phyloP scores from a whole-genome alignment of 2,797 vertebrate species.

The Telmatherina bonti region DNA sequence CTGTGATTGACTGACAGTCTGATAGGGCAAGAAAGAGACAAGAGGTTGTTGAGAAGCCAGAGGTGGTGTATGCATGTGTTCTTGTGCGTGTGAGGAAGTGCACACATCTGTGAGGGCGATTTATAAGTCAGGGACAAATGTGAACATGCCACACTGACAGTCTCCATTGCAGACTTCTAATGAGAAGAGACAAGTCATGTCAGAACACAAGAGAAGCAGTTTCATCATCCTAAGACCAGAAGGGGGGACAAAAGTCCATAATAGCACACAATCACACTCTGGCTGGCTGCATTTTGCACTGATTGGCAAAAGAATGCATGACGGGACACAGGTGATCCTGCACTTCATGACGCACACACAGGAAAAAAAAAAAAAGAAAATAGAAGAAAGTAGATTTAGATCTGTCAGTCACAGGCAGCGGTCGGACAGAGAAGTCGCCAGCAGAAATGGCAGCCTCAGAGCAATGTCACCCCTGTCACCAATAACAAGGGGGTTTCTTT shows the following conservation, averaged over 20 bases:
- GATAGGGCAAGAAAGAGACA: conserved; percentile 30
- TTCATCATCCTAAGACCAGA: conserved; percentile 66
- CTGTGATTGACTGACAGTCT: conserved; percentile 53
- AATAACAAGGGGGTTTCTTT: conserved; percentile 40
- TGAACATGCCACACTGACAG: conserved; percentile 59
- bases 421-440: conserved; percentile 24
- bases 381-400: conserved; percentile 17
- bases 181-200: conserved; percentile 73
- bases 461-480: conserved; percentile 69
- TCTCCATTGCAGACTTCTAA: conserved; percentile 73
- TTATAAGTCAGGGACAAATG: conserved; percentile 71
- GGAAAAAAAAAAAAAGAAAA: background rate
- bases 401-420: conserved; percentile 43
- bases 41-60: conserved; percentile 50
- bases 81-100: background rate
- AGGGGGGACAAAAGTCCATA: conserved; percentile 28
- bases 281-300: conserved; percentile 7
- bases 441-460: conserved; percentile 46
- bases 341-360: conserved; percentile 3
- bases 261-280: conserved; percentile 27
- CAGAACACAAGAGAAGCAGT: conserved; percentile 65
- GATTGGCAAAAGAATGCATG: conserved; percentile 20
- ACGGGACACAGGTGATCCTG: conserved; percentile 22
- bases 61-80: conserved; percentile 33
- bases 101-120: conserved; percentile 36